phyloP scores from a whole-genome alignment of 1,140 invertebrate species.

The Heliothis subflexa region DNA sequence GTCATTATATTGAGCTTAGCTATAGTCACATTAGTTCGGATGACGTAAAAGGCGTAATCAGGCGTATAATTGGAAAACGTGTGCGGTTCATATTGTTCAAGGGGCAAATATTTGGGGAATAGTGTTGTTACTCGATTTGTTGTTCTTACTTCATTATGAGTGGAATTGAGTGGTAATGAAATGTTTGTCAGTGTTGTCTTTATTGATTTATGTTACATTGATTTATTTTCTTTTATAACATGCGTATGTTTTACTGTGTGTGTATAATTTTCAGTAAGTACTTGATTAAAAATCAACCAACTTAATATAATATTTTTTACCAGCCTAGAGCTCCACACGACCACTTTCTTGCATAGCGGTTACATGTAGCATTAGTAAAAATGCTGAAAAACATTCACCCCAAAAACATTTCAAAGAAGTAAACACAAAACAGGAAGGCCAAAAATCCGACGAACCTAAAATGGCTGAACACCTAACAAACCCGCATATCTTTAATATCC shows the following conservation, averaged over 20 bases:
- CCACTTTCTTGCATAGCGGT: too few relatives aligned
- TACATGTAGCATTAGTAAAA: too few relatives aligned
- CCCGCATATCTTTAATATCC: constrained; percentile 50
- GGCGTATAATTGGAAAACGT: not conserved
- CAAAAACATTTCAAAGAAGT: not conserved
- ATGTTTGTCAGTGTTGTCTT: not conserved
- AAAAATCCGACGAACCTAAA: constrained; percentile 18
- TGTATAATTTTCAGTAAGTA: too few relatives aligned
- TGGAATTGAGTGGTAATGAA: not conserved
- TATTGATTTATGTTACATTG: too few relatives aligned
- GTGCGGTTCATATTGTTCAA: not conserved
- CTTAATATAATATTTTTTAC: too few relatives aligned
- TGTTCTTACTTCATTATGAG: not conserved
- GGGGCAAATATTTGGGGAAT: not conserved
- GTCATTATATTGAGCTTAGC: constrained; percentile 5
- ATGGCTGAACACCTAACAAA: constrained; percentile 32
- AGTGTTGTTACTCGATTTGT: not conserved
- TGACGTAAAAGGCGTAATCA: not conserved
- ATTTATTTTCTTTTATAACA: too few relatives aligned
- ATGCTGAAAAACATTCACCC: too few relatives aligned
- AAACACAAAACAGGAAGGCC: not conserved
- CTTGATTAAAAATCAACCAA: too few relatives aligned
- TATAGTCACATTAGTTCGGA: constrained; percentile 10
- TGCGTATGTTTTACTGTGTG: too few relatives aligned
- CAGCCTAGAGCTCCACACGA: too few relatives aligned